Evolutionary conservation across 2,888 invertebrate genomes (phyloP), one percentile per base, ranked within the genome.

Genomic region (Cepaea hortensis): DNA sequence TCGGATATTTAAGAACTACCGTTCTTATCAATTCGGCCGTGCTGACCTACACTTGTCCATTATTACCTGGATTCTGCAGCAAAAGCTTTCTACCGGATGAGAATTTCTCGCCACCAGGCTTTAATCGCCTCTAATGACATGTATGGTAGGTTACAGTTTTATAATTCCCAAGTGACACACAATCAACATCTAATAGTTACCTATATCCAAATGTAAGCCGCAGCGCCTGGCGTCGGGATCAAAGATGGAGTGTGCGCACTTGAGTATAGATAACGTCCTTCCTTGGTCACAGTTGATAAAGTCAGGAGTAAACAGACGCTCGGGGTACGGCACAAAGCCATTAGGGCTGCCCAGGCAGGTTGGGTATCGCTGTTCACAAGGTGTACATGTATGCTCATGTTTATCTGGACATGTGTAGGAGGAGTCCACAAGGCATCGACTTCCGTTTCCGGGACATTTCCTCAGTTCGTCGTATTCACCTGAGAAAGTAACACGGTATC

Each of bases 241-340:
- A 72, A 88, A 88, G 75, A 87, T 23, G 6, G 85, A 84, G 23
- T 85, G 68, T 20, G 79, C 76, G 73, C 88, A 88, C 20, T 85
- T 81, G 9, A 87, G 65, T 20, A 88, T 84, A 3, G 88, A 87
- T 75, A 87, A 50, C 18, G 87, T 88, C n/a, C 88, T 73, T 7
- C 73, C 75, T 46, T 76, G 35, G 62, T 86, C 72, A 62, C 88
- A 88, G 62, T 81, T 79, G 50, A 88, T 65, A 76, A 88, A 88
- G 76, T 83, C 81, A 11, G 86, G 82, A 11, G 84, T 85, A 61
- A 85, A 81, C 77, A 86, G 62, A 23, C 84, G 75, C 13, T 85
- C 82, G 0, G 86, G 88, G 68, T 85, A 88, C 0, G 84, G 81
- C 65, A 76, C 18, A 70, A 65, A 50, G 3, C 86, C 88, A 79